Percentiles rank a stretch among this genome's conserved stretches.
Evolutionary conservation across 2,113 vertebrate species (phyloP).

Genomic region (Gallinago media): DNA sequence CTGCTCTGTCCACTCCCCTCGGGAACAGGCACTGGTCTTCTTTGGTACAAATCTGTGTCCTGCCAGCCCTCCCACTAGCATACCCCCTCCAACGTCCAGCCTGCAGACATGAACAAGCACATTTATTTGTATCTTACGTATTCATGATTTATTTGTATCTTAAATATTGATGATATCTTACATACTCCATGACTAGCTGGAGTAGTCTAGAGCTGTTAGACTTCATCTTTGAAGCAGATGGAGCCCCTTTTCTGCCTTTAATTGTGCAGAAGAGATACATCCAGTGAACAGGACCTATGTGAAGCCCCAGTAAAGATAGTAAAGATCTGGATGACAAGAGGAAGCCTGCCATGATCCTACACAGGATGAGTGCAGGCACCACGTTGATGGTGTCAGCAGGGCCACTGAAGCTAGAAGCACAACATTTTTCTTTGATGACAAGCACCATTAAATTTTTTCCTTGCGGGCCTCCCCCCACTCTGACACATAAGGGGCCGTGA

Average conservation of each 20-base stretch:
- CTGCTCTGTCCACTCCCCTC: background rate
- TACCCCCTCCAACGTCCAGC: background rate
- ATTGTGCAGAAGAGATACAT: background rate
- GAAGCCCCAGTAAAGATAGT: background rate
- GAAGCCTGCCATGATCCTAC: background rate
- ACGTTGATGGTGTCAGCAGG: background rate
- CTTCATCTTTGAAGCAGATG: background rate
- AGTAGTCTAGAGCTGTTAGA: background rate
- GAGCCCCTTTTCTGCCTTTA: background rate
- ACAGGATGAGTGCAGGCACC: background rate
- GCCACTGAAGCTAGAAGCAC: constrained; percentile 9
- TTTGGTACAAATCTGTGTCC: background rate
- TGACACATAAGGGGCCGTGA: background rate
- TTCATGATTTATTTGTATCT: background rate
- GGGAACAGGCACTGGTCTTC: fast-evolving
- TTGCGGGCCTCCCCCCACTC: background rate
- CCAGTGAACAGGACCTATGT: background rate
- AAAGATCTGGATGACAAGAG: background rate
- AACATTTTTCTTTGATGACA: constrained; percentile 51
- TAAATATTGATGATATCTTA: background rate
- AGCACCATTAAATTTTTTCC: constrained; percentile 56
- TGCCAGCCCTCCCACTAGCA: background rate
- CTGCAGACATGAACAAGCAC: fast-evolving
- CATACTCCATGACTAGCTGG: background rate
- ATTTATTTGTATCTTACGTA: background rate